phyloP scores from a whole-genome alignment of 2,113 vertebrate species.

The Vulpes lagopus region DNA sequence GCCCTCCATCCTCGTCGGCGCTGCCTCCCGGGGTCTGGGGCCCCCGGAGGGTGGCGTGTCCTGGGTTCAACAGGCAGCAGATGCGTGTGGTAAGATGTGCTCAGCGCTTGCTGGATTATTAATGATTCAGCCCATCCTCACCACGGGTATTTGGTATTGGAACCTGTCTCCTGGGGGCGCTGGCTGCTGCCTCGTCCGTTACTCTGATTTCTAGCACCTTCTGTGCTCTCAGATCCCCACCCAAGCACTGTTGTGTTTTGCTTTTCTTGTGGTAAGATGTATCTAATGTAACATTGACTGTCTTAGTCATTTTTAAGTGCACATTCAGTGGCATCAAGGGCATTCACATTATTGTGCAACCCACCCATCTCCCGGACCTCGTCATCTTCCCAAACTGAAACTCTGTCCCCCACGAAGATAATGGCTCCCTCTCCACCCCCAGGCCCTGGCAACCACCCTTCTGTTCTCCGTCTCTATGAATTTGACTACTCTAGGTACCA shows the following conservation, averaged over 20 bases:
- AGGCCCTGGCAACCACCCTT: fast-evolving
- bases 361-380: neutral
- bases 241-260: neutral
- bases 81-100: neutral
- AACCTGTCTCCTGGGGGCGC: neutral
- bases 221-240: neutral
- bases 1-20: neutral
- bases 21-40: fast-evolving
- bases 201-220: neutral
- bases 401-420: neutral
- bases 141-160: no score
- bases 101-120: neutral
- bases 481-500: fast-evolving
- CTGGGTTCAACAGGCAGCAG: neutral
- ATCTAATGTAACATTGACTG: neutral
- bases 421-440: fast-evolving
- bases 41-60: fast-evolving
- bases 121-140: neutral
- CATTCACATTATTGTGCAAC: neutral
- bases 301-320: neutral
- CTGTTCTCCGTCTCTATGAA: neutral
- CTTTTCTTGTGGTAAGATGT: neutral
- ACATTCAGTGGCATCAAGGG: neutral
- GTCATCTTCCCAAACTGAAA: neutral
- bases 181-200: neutral